Conservation (phyloP, 2,113 vertebrate species). For the Gnathonemus longibarbis region DNA sequence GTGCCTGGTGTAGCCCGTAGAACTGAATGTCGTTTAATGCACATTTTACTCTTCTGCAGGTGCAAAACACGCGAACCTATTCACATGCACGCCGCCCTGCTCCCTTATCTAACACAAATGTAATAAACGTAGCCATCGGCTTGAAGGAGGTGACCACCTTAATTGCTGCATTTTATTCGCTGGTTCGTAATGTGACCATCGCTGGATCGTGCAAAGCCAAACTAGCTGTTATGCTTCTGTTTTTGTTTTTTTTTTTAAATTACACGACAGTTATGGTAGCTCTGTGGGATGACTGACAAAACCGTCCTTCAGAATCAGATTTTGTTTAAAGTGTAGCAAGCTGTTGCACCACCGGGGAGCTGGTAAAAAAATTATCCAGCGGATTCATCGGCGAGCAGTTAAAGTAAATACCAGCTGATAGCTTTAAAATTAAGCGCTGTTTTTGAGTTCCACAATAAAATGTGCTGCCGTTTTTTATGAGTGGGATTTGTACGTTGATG, state of each 20-base stretch:
- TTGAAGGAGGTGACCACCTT: background rate
- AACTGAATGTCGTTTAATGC: background rate
- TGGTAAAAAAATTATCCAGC: background rate
- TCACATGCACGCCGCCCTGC: background rate
- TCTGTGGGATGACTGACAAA: background rate
- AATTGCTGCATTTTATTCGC: background rate
- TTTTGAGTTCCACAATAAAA: background rate
- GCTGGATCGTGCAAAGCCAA: background rate
- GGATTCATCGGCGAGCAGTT: background rate
- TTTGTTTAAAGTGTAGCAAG: background rate
- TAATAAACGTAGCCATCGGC: background rate
- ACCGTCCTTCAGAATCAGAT: background rate
- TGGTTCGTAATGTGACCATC: background rate
- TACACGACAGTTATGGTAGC: background rate
- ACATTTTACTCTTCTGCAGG: background rate
- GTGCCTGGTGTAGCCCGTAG: background rate
- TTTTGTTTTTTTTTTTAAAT: background rate
- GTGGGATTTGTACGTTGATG: background rate
- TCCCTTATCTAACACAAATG: background rate
- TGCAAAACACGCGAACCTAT: background rate
- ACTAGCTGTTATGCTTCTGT: background rate
- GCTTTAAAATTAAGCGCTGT: background rate
- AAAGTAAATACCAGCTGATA: background rate
- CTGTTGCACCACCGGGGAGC: background rate
- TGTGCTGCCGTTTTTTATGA: background rate